phyloP scores from a whole-genome alignment of 1,140 invertebrate genomes.

The Trialeurodes vaporariorum region DNA sequence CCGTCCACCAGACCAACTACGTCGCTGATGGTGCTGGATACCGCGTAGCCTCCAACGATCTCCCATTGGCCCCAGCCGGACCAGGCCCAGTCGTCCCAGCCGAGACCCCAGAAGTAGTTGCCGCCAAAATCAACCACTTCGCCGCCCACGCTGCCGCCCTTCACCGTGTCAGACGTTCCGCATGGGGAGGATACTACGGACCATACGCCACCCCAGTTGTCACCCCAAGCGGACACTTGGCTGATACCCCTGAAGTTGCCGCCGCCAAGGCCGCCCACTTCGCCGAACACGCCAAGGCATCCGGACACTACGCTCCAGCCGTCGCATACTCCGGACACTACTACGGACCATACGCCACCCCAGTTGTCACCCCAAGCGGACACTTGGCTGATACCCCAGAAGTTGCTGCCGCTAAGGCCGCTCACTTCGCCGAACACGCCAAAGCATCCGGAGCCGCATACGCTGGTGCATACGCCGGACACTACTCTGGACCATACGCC shows the following conservation, averaged over 20 bases:
- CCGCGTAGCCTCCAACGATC: constrained; percentile 39
- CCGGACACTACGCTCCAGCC: constrained; percentile 18
- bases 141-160: constrained; percentile 41
- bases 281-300: constrained; percentile 23
- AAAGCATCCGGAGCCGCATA: constrained; percentile 12
- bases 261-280: constrained; percentile 26
- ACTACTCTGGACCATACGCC: constrained; percentile 15
- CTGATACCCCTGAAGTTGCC: constrained; percentile 29
- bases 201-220: constrained; percentile 33
- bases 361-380: constrained; percentile 40
- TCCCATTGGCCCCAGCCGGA: constrained; percentile 35
- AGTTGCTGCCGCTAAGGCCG: constrained; percentile 44
- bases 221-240: constrained; percentile 34
- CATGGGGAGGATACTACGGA: constrained; percentile 31
- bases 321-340: constrained; percentile 17
- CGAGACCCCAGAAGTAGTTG: constrained; percentile 45
- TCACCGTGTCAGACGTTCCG: constrained; percentile 39
- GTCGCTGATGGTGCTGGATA: constrained; percentile 39
- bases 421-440: constrained; percentile 37
- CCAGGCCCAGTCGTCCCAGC: constrained; percentile 34
- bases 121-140: constrained; percentile 43
- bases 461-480: not conserved
- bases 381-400: constrained; percentile 46
- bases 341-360: constrained; percentile 19
- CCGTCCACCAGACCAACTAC: constrained; percentile 40